phyloP scores from a whole-genome alignment of 2,797 vertebrate species.

The Pseudochirops cupreus region DNA sequence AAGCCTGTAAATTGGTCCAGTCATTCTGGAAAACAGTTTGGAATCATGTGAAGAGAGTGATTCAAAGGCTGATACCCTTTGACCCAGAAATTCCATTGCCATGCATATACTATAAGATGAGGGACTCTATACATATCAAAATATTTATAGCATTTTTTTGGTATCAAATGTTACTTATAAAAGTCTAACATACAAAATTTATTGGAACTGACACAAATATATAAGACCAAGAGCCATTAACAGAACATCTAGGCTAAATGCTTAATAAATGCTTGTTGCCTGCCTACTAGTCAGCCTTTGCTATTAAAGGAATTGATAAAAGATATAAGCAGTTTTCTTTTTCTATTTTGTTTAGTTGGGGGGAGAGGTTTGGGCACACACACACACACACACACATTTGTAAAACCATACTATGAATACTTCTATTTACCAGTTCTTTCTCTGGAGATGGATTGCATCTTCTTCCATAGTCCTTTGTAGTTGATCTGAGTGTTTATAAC shows the following conservation, averaged over 20 bases:
- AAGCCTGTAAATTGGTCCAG: neutral
- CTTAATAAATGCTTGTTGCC: neutral
- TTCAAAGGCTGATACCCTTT: neutral
- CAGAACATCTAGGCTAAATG: neutral
- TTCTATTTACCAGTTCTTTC: too few relatives aligned
- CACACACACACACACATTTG: too few relatives aligned
- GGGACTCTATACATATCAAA: neutral
- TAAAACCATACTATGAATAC: too few relatives aligned
- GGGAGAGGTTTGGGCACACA: too few relatives aligned
- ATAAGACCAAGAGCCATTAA: neutral
- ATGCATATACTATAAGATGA: neutral
- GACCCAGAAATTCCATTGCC: neutral
- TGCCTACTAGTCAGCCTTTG: neutral
- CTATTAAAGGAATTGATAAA: neutral
- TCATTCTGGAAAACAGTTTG: neutral
- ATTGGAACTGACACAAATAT: neutral
- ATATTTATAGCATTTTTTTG: neutral
- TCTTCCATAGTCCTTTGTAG: too few relatives aligned
- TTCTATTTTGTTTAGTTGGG: too few relatives aligned
- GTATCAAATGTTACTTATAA: neutral
- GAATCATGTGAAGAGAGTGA: neutral
- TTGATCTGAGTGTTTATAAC: too few relatives aligned
- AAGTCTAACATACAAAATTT: neutral
- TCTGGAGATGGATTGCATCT: too few relatives aligned
- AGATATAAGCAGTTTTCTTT: neutral